Evolutionary conservation across 1,140 invertebrate genomes (phyloP), one percentile per base, ranked within the genome.

Genomic region (Hyles euphorbiae): DNA sequence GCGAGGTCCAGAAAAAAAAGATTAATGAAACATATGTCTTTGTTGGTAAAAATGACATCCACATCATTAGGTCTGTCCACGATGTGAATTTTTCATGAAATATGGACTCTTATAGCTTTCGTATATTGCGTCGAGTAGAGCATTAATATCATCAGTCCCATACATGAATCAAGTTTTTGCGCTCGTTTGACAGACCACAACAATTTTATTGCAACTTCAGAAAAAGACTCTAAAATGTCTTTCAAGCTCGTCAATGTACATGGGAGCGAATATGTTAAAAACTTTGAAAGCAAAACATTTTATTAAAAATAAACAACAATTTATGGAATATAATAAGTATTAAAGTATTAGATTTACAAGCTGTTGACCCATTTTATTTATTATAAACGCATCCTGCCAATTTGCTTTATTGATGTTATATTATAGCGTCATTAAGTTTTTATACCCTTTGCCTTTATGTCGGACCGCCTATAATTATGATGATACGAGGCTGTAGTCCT

Each of bases 61-160:
- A 69, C 77, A 78, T 87, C 84, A 85, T 87, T 87, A 87, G 78
- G 78, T 68, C 65, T 62, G 48, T 70, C 68, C 70, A 74, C 68
- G 71, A 74, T 83, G 85, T 87, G 84, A 85, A 87, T 87, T 87
- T 87, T 85, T 87, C 84, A 87, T 87, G 80, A 83, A 83, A 85
- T 86, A 84, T 83, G 71, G 67, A 71, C 73, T 75, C 70, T 69
- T 73, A 77, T 60, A 72, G 68, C 61, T 58, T 65, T 67, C 69
- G 71, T 76, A 76, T 76, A 73, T 78, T 71, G 61, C 68, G 34
- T 60, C 66, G 62, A 64, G 68, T 78, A 72, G 72, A 67, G 70
- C 65, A 66, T 74, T 74, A 81, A 81, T 81, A 80, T 77, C 64
- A 79, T 74, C 63, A 61, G 72, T 72, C 61, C 65, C 59, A 74